Percentiles rank a stretch among this genome's conserved stretches.
Evolutionary conservation across 2,113 vertebrate species (phyloP).

Genomic region (Rhinolophus sinicus): DNA sequence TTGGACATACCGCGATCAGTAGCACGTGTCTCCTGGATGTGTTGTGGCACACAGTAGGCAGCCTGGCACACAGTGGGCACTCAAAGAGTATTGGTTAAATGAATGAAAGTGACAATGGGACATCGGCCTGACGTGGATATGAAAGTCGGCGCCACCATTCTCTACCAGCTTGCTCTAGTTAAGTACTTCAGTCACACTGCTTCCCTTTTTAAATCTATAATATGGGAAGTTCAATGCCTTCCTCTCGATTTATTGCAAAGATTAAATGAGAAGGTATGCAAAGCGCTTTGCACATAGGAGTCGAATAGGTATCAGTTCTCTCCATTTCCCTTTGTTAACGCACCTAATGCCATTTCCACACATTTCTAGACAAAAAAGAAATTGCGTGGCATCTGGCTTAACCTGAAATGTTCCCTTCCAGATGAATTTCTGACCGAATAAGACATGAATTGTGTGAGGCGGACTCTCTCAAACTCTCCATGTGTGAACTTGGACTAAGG

Average conservation of each 20-base stretch:
- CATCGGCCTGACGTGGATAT: not conserved
- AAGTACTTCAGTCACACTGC: not conserved
- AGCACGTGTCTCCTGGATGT: not conserved
- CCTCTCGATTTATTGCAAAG: not conserved
- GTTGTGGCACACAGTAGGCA: not conserved
- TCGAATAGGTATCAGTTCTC: not conserved
- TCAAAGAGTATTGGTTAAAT: not conserved
- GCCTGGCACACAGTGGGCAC: not conserved
- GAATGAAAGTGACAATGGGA: not conserved
- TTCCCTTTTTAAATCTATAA: not conserved
- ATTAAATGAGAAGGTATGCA: not conserved
- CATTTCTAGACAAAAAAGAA: not conserved
- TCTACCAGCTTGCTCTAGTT: not conserved
- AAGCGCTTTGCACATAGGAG: accelerated
- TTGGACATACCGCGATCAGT: too few relatives aligned
- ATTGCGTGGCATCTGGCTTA: not conserved
- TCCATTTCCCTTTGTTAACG: not conserved
- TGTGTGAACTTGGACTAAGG: not conserved
- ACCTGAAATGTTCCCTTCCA: not conserved
- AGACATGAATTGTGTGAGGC: not conserved
- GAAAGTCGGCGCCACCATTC: not conserved
- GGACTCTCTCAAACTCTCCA: not conserved
- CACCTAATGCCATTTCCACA: not conserved
- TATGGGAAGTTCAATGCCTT: not conserved
- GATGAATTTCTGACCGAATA: not conserved